Base-by-base conservation (phyloP, 1,140 invertebrate genomes). In the Drosophila ficusphila region DNA sequence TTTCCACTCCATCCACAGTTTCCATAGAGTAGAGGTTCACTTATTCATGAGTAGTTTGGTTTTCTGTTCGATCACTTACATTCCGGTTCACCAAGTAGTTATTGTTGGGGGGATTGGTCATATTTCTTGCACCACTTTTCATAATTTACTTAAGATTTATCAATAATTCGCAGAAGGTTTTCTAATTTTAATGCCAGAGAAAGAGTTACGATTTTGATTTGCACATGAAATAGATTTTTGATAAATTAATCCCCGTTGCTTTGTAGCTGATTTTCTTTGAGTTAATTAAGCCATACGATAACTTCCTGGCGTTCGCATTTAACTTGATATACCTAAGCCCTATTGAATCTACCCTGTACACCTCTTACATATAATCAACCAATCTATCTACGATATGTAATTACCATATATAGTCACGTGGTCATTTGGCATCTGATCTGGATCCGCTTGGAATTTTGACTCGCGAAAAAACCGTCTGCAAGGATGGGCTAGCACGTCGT, bases 391-490 rank as follows among this genome's bases (percentile, higher is more conserved):
- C 72, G 51, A 71, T 71, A 49, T 67, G 34, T 65, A 65, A 56
- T 48, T 69, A 76, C 53, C 48, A 70, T 67, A 81, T 81, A 75
- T 90, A 99, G 97, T 96, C 97, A 92, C 96, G 97, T 92, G 98
- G 98, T 92, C 98, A 99, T 94, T 95, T 98, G 93, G 96, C 97
- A 88, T 97, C 98, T 83, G 96, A 97, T 92, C 92, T 98, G 93
- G 98, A 99, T 94, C 98, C 98, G 78, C 94, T 99, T 90, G 95
- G 95, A 93, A 96, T 97, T 93, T 64, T 90, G 68, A 89, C 89
- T 23, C 79, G 76, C 67, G 90, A 91, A 88, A 90, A 81, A 69
- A 85, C 78, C 67, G 76, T 89, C 72, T 79, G 79, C 76, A 90
- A 90, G 67, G 90, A 91, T 90, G 90, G 90, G 93, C 92, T 93